Evolutionary conservation across 2,113 vertebrate genomes (phyloP).

Genomic region (Dermatemys mawii): DNA sequence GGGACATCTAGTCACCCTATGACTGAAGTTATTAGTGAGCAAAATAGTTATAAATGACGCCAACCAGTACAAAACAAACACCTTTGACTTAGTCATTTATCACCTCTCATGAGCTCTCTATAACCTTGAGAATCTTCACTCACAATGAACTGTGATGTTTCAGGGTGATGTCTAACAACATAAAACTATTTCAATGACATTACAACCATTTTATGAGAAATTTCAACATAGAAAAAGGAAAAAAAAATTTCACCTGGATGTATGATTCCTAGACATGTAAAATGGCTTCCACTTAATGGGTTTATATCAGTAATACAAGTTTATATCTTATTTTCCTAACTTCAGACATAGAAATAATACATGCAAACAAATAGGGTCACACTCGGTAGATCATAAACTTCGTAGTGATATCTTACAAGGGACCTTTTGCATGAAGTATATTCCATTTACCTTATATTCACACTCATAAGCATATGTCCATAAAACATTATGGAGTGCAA

Average conservation of each 20-base stretch:
- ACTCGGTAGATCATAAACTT: too few relatives aligned
- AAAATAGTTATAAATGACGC: background rate
- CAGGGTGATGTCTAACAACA: background rate
- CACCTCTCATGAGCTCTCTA: accelerated
- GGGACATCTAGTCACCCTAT: background rate
- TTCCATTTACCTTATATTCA: too few relatives aligned
- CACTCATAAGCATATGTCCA: too few relatives aligned
- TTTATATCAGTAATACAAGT: too few relatives aligned
- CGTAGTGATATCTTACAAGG: too few relatives aligned
- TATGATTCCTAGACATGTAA: background rate
- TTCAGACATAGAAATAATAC: too few relatives aligned
- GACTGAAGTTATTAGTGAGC: background rate
- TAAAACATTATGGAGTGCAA: too few relatives aligned
- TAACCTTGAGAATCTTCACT: background rate
- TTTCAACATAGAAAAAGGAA: background rate
- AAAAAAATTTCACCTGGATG: background rate
- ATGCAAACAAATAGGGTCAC: too few relatives aligned
- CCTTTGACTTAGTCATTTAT: background rate
- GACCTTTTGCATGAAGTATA: too few relatives aligned
- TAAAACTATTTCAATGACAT: background rate
- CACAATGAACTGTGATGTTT: background rate
- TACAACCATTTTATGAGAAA: background rate
- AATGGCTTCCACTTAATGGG: background rate
- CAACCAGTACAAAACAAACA: background rate
- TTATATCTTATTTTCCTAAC: too few relatives aligned